Conservation (phyloP, 2,797 vertebrate genomes). For the Denticeps clupeoides region DNA sequence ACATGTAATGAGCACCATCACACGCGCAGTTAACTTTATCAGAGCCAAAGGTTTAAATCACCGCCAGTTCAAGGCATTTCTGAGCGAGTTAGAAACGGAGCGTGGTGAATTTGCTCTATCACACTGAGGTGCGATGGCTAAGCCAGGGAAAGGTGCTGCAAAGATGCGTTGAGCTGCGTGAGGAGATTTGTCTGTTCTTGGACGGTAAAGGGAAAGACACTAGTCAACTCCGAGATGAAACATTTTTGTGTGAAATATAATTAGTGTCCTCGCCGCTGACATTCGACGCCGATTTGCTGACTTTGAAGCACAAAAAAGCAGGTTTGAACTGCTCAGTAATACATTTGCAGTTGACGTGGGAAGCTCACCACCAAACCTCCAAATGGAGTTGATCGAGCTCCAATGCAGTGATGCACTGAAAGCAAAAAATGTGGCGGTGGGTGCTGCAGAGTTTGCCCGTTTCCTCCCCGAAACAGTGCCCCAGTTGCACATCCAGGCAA, state of each 20-base stretch:
- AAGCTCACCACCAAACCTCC: constrained; percentile 1
- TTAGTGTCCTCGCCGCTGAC: too few species aligned
- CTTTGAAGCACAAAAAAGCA: background rate
- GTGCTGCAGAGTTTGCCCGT: constrained; percentile 3
- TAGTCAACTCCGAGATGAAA: background rate
- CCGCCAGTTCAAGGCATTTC: background rate
- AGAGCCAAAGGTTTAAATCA: constrained; percentile 9
- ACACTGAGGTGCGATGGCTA: constrained; percentile 15
- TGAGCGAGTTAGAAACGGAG: too few species aligned
- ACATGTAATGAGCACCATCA: constrained; percentile 10
- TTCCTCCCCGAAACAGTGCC: constrained; percentile 6
- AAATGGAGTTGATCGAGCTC: constrained; percentile 12
- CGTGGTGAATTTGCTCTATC: too few species aligned
- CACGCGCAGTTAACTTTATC: constrained; percentile 6
- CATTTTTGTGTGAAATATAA: constrained; percentile 6
- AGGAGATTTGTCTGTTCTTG: constrained; percentile 12
- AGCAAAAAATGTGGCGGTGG: constrained; percentile 6
- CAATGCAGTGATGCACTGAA: constrained; percentile 4
- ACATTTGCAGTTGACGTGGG: background rate
- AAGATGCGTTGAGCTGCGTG: constrained; percentile 9
- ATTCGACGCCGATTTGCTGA: background rate
- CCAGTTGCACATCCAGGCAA: background rate
- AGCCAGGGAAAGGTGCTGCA: constrained; percentile 16
- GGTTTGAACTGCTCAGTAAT: background rate
- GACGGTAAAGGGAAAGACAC: constrained; percentile 13